phyloP scores from a whole-genome alignment of 2,113 vertebrate species.

The Oenanthe melanoleuca region DNA sequence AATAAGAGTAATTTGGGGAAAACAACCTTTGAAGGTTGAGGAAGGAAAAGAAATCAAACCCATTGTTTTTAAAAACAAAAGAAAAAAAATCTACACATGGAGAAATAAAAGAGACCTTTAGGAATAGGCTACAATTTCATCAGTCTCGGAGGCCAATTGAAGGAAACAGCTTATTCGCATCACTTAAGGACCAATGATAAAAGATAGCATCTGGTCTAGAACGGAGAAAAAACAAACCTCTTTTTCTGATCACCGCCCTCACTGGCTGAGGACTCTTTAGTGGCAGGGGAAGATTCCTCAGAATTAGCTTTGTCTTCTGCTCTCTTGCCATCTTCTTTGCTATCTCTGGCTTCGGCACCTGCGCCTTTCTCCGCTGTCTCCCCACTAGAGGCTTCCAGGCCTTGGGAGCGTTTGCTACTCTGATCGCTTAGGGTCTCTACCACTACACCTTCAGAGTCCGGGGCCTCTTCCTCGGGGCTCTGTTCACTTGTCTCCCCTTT shows the following conservation, averaged over 20 bases:
- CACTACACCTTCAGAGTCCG: conserved; percentile 82
- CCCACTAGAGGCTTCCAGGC: conserved; percentile 81
- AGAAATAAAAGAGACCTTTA: conserved; percentile 12
- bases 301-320: conserved; percentile 83
- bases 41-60: conserved; percentile 62
- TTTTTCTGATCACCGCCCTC: conserved; percentile 98
- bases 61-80: not conserved
- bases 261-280: conserved; percentile 96
- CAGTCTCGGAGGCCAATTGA: not conserved
- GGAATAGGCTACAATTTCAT: too few relatives aligned
- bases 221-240: conserved; percentile 99
- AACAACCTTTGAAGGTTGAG: conserved; percentile 73
- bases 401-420: conserved; percentile 84
- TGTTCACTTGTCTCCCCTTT: conserved; percentile 81
- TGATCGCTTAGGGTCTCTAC: conserved; percentile 79
- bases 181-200: conserved; percentile 88
- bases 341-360: conserved; percentile 78
- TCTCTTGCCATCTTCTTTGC: conserved; percentile 87
- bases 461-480: conserved; percentile 81
- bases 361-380: conserved; percentile 77
- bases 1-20: conserved; percentile 67
- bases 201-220: conserved; percentile 96
- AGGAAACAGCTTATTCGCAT: conserved; percentile 31
- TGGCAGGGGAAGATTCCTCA: conserved; percentile 82
- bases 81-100: not conserved